These are phyloP conservation scores for Atta colombica DNA, from an alignment of 1,140 invertebrate genomes.

Conservation along the genomic window DNA sequence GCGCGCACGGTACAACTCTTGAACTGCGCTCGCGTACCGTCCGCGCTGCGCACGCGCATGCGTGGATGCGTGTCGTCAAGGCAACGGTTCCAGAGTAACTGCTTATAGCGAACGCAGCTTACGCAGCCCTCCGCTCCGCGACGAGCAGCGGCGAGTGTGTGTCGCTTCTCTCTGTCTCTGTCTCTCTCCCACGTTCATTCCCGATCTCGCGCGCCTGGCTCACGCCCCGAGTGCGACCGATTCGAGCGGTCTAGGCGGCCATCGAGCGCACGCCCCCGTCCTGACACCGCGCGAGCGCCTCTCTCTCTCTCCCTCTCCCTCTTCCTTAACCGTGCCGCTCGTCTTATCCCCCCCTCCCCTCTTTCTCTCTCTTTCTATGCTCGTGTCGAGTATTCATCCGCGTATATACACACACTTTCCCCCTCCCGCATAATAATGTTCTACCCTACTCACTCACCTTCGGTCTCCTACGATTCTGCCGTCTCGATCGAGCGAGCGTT, in stretches of 20 bases:
- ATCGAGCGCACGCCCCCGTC: slow-evolving; percentile 77
- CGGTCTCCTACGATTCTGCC: slow-evolving; percentile 67
- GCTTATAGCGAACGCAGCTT: slow-evolving; percentile 78
- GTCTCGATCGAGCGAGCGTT: slow-evolving; percentile 25
- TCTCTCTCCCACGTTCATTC: slow-evolving; percentile 41
- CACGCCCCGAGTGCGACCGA: slow-evolving; percentile 84
- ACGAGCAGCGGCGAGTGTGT: slow-evolving; percentile 66
- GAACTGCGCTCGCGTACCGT: slow-evolving; percentile 70
- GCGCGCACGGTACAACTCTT: slow-evolving; percentile 72
- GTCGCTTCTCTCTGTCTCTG: slow-evolving; percentile 58
- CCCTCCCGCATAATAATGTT: slow-evolving; percentile 10
- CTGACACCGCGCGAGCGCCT: slow-evolving; percentile 47
- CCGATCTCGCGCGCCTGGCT: slow-evolving; percentile 71
- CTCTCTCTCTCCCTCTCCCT: slow-evolving; percentile 38
- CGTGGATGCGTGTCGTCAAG: slow-evolving; percentile 85
- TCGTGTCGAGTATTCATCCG: slow-evolving; percentile 48
- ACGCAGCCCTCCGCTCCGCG: slow-evolving; percentile 69
- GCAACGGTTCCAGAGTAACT: slow-evolving; percentile 87
- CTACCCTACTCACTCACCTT: slow-evolving; percentile 63
- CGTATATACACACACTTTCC: slow-evolving; percentile 56
- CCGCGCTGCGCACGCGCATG: slow-evolving; percentile 80
- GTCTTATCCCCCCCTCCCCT: slow-evolving; percentile 15
- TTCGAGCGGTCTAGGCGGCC: slow-evolving; percentile 82
- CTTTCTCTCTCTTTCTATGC: slow-evolving; percentile 66
- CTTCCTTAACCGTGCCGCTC: slow-evolving; percentile 36